Percentiles rank a stretch among this genome's conserved stretches.
These are phyloP conservation scores for Teinopalpus imperialis DNA, from an alignment of 2,888 invertebrate species.

Conservation along the genomic window DNA sequence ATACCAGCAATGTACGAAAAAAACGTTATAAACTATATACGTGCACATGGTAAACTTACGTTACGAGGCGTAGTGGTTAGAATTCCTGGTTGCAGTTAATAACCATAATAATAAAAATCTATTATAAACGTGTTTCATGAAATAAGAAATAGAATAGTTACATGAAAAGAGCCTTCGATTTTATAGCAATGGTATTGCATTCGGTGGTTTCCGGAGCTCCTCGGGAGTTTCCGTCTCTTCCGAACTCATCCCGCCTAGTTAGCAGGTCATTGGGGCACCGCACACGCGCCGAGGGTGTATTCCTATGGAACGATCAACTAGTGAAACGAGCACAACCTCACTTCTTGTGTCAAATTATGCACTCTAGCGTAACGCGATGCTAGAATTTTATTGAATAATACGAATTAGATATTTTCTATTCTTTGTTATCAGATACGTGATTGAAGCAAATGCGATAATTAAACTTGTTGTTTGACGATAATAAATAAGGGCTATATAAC, in stretches of 20 bases:
- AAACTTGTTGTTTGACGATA: background rate
- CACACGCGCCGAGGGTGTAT: slow-evolving; percentile 37
- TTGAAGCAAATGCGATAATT: slow-evolving; percentile 21
- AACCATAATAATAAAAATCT: no score
- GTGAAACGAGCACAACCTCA: slow-evolving; percentile 10
- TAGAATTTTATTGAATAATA: slow-evolving; percentile 9
- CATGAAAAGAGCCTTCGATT: slow-evolving; percentile 14
- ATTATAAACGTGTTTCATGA: no score
- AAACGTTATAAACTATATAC: no score
- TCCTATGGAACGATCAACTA: slow-evolving; percentile 9
- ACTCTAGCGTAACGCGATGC: background rate
- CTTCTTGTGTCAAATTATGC: background rate
- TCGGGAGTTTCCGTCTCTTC: slow-evolving; percentile 22
- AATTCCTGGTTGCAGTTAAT: no score
- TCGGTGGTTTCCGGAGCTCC: slow-evolving; percentile 21
- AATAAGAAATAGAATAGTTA: no score
- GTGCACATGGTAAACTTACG: no score
- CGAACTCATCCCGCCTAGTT: slow-evolving; percentile 36
- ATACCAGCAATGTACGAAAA: no score
- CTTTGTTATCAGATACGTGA: slow-evolving; percentile 17
- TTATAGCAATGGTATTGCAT: slow-evolving; percentile 6
- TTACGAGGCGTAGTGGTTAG: no score
- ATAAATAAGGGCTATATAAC: no score
- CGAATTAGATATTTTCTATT: slow-evolving; percentile 7
- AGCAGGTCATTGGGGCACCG: slow-evolving; percentile 43